Conservation (phyloP, 2,797 vertebrate genomes). For the Phoebastria nigripes region DNA sequence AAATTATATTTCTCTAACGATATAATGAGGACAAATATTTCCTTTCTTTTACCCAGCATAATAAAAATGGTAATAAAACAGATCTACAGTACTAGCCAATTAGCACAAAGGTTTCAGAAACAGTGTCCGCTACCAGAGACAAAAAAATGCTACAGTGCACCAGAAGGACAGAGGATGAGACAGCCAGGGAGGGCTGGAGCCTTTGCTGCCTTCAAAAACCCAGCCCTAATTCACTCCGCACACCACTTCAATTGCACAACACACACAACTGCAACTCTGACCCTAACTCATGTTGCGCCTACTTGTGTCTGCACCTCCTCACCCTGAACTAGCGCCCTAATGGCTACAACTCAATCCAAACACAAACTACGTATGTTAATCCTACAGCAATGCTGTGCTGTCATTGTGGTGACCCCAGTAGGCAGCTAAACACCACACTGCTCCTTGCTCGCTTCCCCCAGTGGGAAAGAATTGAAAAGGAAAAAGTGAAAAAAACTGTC, state of each 20-base stretch:
- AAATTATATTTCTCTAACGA: not conserved
- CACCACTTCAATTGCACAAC: too few relatives aligned
- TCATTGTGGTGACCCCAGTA: too few relatives aligned
- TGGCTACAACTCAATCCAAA: not conserved
- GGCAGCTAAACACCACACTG: too few relatives aligned
- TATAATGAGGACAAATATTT: not conserved
- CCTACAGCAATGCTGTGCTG: not conserved
- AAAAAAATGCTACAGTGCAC: not conserved
- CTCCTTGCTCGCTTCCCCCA: accelerated
- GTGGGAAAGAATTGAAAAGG: not conserved
- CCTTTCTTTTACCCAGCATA: not conserved
- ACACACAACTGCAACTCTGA: too few relatives aligned
- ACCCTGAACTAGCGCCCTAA: not conserved
- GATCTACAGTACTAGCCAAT: not conserved
- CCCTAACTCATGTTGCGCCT: not conserved
- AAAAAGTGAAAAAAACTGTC: too few relatives aligned
- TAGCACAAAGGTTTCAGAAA: not conserved
- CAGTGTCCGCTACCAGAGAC: not conserved
- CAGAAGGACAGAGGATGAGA: not conserved
- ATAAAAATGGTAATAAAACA: not conserved
- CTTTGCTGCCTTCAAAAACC: not conserved
- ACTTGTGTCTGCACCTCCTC: not conserved
- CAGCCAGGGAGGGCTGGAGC: too few relatives aligned
- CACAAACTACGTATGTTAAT: not conserved
- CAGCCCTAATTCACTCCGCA: too few relatives aligned